Evolutionary conservation across 2,113 vertebrate species (phyloP), one percentile per base, ranked within the genome.

Genomic region (Vicugna pacos): DNA sequence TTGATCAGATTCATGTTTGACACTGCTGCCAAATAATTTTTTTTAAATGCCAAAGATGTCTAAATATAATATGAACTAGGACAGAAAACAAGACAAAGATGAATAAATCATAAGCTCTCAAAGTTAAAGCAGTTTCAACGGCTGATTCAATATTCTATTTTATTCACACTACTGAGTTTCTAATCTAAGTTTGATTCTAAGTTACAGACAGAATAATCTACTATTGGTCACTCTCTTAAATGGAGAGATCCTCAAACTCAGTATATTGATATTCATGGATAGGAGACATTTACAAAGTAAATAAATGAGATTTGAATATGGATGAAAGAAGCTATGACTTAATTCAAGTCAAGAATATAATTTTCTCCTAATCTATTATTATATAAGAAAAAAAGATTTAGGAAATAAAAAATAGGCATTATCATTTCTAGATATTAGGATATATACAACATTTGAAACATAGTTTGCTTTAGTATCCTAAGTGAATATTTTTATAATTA

Each of bases 61-160:
- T 86, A 88, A 90, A 90, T 48, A 69, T 30, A 89, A 24, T 24
- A 73, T 38, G 9, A 86, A 72, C 16, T 92, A 62, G 75, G 6
- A 76, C 1, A 69, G 73, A n/a, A 94, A 90, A 85, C 32, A 75
- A 86, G 77, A 67, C 50, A 93, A 52, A 6, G 24, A 92, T 46
- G 16, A 89, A 82, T 35, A 89, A 90, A 80, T 46, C 50, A 76
- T 64, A 75, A 94, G 14, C 35, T 89, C 84, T 87, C 54, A 89
- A 95, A 90, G 70, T 52, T 52, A 72, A 70, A 89, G 42, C 22
- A 89, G 60, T 96, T 96, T 89, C 11, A 93, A 82, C 67, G 13
- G 56, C 24, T 92, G 48, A 77, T 72, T 69, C 3, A 70, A 26
- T 54, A 65, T 69, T 95, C 19, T 75, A 64, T 64, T 96, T 91